Percentiles rank a stretch among this genome's conserved stretches.
Evolutionary conservation across 2,113 vertebrate species (phyloP).

Genomic region (Vicugna pacos): DNA sequence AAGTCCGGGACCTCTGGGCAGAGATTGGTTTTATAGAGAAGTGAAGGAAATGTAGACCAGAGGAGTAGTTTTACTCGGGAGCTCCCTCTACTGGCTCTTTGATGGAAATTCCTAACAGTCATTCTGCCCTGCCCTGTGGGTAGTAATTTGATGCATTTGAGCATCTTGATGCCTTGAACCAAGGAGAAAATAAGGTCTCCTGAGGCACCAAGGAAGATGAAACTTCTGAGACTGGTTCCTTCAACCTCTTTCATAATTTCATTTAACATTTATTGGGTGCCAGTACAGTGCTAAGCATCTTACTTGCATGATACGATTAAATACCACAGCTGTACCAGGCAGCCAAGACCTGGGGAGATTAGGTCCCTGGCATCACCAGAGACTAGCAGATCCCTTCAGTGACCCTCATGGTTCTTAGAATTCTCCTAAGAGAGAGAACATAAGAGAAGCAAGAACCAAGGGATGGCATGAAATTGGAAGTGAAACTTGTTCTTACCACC

Average conservation of each 20-base stretch:
- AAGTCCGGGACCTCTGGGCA: background rate
- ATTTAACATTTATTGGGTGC: background rate
- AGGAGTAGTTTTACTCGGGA: constrained; percentile 51
- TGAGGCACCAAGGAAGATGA: background rate
- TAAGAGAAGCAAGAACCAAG: background rate
- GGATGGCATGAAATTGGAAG: background rate
- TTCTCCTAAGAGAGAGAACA: background rate
- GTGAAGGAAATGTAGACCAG: constrained; percentile 20
- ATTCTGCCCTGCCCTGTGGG: background rate
- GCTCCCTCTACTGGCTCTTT: constrained; percentile 80
- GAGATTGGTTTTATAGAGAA: background rate
- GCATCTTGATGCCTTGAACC: background rate
- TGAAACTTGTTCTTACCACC: background rate
- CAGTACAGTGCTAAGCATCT: background rate
- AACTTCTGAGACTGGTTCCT: background rate
- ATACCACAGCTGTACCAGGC: background rate
- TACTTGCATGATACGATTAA: constrained; percentile 18
- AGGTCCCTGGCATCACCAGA: background rate
- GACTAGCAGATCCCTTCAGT: background rate
- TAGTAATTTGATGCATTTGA: background rate
- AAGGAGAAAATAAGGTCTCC: background rate
- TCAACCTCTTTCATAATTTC: constrained; percentile 13
- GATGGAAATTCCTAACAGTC: constrained; percentile 29
- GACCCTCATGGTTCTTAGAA: background rate
- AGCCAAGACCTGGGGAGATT: background rate